phyloP scores from a whole-genome alignment of 2,888 invertebrate species.

The Conistra vaccinii region DNA sequence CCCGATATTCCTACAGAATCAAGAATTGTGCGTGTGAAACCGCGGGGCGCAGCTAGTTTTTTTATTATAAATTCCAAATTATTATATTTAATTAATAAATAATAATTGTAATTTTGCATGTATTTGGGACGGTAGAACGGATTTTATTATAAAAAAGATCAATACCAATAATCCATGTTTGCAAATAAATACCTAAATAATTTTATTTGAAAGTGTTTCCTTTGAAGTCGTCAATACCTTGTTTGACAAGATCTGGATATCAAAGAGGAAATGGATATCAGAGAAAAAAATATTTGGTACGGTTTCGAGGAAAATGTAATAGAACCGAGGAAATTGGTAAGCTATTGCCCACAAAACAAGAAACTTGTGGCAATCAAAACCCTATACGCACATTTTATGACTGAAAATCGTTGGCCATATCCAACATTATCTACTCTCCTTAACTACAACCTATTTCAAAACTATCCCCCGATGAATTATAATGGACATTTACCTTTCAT shows the following conservation, averaged over 20 bases:
- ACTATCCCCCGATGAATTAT: conserved; percentile 39
- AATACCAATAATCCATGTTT: background rate
- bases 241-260: background rate
- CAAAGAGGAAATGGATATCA: background rate
- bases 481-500: conserved; percentile 37
- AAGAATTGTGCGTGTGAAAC: no score
- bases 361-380: background rate
- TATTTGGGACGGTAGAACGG: no score
- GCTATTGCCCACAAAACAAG: background rate
- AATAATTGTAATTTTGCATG: no score
- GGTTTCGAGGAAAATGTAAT: background rate
- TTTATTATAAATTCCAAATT: no score
- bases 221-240: background rate
- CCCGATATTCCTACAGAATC: no score
- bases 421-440: background rate
- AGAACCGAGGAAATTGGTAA: background rate
- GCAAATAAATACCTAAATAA: background rate
- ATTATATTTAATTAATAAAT: no score
- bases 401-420: no score
- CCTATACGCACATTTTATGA: background rate
- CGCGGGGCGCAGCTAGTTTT: no score
- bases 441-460: conserved; percentile 33
- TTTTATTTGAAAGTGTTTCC: background rate
- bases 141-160: background rate
- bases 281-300: background rate